phyloP scores from a whole-genome alignment of 2,113 vertebrate species.

The Myodes glareolus region DNA sequence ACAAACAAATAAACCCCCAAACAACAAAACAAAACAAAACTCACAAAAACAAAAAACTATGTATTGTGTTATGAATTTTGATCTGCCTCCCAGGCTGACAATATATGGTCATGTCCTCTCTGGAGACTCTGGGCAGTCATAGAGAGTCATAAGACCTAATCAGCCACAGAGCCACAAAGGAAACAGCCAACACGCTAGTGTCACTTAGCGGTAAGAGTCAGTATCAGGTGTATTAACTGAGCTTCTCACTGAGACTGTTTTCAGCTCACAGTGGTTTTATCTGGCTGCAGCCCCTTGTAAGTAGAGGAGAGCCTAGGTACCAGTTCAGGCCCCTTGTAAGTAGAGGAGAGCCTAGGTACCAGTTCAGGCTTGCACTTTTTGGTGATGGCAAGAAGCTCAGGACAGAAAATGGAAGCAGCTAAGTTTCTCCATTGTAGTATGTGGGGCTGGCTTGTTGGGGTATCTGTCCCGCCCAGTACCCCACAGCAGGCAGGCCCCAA shows the following conservation, averaged over 20 bases:
- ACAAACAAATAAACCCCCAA: too few species aligned
- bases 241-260: not conserved
- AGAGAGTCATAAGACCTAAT: not conserved
- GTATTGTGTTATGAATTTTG: not conserved
- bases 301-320: not conserved
- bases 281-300: not conserved
- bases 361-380: not conserved
- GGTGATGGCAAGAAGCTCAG: not conserved
- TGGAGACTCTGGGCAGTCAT: not conserved
- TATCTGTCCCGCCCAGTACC: too few species aligned
- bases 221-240: not conserved
- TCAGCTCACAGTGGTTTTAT: not conserved
- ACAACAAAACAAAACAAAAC: too few species aligned
- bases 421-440: too few species aligned
- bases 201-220: not conserved
- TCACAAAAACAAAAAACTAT: too few species aligned
- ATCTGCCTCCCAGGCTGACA: not conserved
- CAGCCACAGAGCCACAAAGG: not conserved
- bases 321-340: not conserved
- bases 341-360: not conserved
- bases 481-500: too few species aligned
- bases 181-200: not conserved
- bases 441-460: too few species aligned
- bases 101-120: not conserved
- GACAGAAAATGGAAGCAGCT: not conserved